phyloP scores from a whole-genome alignment of 2,797 vertebrate species.

The Ceyx erithaca region DNA sequence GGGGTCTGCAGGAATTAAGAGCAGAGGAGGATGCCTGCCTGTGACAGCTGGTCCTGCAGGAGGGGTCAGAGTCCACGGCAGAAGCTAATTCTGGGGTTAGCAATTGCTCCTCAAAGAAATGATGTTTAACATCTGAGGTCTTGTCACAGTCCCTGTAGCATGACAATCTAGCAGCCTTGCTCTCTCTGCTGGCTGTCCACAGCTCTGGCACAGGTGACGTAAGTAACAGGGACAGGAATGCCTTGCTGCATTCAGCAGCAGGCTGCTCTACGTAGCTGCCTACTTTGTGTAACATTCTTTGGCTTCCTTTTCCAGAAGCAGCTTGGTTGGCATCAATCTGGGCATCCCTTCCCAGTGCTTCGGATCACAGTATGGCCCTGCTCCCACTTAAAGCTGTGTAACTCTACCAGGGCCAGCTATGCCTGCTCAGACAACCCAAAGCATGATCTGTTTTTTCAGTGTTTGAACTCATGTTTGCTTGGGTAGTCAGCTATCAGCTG shows the following conservation, averaged over 20 bases:
- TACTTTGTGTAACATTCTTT: neutral
- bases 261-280: neutral
- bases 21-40: neutral
- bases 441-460: neutral
- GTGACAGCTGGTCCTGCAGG: slow-evolving; percentile 6
- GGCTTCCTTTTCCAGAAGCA: neutral
- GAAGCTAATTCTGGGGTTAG: neutral
- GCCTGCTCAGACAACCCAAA: neutral
- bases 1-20: neutral
- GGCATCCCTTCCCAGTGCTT: neutral
- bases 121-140: slow-evolving; percentile 1
- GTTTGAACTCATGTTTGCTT: neutral
- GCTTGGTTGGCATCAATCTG: neutral
- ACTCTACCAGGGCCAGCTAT: neutral
- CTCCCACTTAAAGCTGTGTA: neutral
- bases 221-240: neutral
- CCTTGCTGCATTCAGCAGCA: neutral
- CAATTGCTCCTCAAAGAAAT: neutral
- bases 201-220: neutral
- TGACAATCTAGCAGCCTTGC: neutral
- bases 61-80: neutral
- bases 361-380: neutral
- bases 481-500: neutral
- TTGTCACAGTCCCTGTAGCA: neutral
- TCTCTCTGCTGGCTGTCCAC: neutral